Base-by-base conservation (phyloP, 1,140 invertebrate species). In the Trichonephila clavipes region DNA sequence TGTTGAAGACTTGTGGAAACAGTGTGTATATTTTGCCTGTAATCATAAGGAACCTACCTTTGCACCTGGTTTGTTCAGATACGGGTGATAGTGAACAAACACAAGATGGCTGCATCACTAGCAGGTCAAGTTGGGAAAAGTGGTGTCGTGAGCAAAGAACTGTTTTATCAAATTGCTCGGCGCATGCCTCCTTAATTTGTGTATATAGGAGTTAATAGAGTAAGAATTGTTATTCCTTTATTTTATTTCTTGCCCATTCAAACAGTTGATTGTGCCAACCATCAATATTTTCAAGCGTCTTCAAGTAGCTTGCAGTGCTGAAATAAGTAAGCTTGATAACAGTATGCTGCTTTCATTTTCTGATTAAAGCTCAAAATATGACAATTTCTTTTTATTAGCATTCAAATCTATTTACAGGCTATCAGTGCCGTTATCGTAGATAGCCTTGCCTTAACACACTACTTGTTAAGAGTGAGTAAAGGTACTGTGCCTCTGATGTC, bases 201-300 rank as follows among this genome's bases (percentile, higher is more conserved):
- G 61, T 62, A 88, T 81, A 89, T 59, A 83, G 40, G 81, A 66
- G 59, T 89, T 44, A 61, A 81, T 59, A 85, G 61, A 66, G 61
- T 64, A 83, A 83, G 66, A 24, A 89, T 58, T 66, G 44, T 62
- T 87, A 34, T 34, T 94, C 51, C 91, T 81, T 51, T 44, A n/a
- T 85, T 81, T 51, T 44, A n/a, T 85, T 87, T 77, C 66, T 93
- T 88, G 91, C 91, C 91, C 58, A 93, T 93, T 61, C 21, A 77
- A 44, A 93, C 91, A 81, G 66, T 64, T 93, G 40, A 88, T 93
- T 88, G 91, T 93, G 91, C 91, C 91, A 93, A 93, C 85, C 69
- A 61, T 64, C 58, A 90, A 69, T 69, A n/a, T n/a, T 90, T 24
- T 64, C 21, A 18, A 44, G 64, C 66, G 28, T 44, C 66, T 86